A percentile compares a stretch with the other conserved stretches of the same genome.
These are phyloP conservation scores for Ochropleura leucogaster DNA, from an alignment of 2,888 invertebrate genomes.

Conservation along the genomic window DNA sequence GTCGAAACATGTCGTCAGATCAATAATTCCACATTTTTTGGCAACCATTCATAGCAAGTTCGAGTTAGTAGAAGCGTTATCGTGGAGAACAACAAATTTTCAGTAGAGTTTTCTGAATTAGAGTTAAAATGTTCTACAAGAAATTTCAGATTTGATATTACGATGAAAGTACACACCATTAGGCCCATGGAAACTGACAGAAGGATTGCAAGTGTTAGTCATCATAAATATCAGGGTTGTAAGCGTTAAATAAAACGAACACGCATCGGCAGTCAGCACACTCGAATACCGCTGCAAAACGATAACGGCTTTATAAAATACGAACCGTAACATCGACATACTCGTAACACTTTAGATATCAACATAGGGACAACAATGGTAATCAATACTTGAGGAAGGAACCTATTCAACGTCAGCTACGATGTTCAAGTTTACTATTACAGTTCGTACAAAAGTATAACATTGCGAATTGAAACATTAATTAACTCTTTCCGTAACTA, in stretches of 20 bases:
- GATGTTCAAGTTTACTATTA: constrained; percentile 61
- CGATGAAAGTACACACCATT: neutral
- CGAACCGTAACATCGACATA: constrained; percentile 47
- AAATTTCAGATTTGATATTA: neutral
- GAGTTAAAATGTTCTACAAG: neutral
- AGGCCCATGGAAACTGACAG: neutral
- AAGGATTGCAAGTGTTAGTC: neutral
- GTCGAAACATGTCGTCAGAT: constrained; percentile 10
- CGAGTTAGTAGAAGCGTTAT: neutral
- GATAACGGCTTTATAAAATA: constrained; percentile 55
- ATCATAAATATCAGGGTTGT: constrained; percentile 9
- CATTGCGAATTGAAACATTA: constrained; percentile 49
- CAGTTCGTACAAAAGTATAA: constrained; percentile 46
- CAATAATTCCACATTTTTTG: constrained; percentile 26
- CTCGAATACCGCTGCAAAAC: constrained; percentile 40
- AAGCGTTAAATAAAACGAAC: constrained; percentile 17
- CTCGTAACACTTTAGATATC: constrained; percentile 51
- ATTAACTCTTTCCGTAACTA: constrained; percentile 65
- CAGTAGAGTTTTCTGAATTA: neutral
- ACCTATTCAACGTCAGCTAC: constrained; percentile 72
- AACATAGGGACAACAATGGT: constrained; percentile 67
- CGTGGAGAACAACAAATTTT: constrained; percentile 9
- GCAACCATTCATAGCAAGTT: constrained; percentile 20
- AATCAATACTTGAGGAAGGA: constrained; percentile 77
- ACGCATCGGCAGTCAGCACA: constrained; percentile 24